These are phyloP conservation scores for Heliopora coerulea DNA, from an alignment of 92 coral and sea anemone species.

Conservation along the genomic window DNA sequence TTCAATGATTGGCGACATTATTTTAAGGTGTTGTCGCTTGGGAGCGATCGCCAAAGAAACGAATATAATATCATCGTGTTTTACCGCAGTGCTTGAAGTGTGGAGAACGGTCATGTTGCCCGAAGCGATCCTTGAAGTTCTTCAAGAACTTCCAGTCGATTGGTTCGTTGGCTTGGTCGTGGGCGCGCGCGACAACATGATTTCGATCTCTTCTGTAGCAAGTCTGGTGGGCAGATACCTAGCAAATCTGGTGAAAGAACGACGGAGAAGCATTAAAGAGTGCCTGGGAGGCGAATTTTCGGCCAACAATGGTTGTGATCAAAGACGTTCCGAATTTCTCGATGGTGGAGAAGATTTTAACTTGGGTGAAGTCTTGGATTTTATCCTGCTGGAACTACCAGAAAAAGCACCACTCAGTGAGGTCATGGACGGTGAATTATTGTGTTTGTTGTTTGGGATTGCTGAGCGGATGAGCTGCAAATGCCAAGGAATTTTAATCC, in stretches of 20 bases:
- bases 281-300: background rate
- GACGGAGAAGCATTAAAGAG: background rate
- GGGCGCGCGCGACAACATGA: constrained; percentile 13
- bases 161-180: constrained; percentile 31
- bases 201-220: background rate
- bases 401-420: constrained; percentile 11
- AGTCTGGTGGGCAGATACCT: constrained; percentile 18
- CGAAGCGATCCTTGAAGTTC: background rate
- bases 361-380: constrained; percentile 16
- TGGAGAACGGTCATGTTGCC: background rate
- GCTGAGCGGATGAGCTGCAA: constrained; percentile 33
- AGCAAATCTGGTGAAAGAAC: background rate
- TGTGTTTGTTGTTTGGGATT: constrained; percentile 17
- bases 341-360: background rate
- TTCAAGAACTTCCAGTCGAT: constrained; percentile 20
- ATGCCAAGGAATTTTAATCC: constrained; percentile 24
- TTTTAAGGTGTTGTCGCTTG: constrained; percentile 11
- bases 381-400: constrained; percentile 32
- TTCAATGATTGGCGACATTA: background rate
- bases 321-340: too few species aligned
- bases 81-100: constrained; percentile 19
- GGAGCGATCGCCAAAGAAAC: constrained; percentile 44
- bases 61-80: constrained; percentile 10
- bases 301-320: background rate
- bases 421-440: constrained; percentile 17